A percentile compares a stretch with the other conserved stretches of the same genome.
Conservation (phyloP, 2,888 invertebrate genomes). For the Mesorhabditis sp. region DNA sequence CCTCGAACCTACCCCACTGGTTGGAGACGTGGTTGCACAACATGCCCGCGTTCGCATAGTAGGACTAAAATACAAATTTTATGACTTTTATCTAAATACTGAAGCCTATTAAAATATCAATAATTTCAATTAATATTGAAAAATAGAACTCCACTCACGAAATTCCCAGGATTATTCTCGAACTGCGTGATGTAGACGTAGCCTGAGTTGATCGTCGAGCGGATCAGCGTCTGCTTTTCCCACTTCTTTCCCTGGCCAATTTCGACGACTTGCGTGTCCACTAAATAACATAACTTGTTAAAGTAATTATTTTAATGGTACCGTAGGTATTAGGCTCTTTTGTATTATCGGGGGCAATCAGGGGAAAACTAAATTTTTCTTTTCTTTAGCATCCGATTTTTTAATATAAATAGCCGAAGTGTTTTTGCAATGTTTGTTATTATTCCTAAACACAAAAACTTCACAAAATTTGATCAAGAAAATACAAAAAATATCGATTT, state of each 20-base stretch:
- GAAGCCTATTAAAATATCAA: neutral
- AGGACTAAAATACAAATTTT: slow-evolving; percentile 40
- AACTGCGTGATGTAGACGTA: slow-evolving; percentile 58
- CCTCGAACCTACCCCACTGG: slow-evolving; percentile 39
- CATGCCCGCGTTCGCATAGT: slow-evolving; percentile 55
- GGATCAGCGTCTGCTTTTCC: slow-evolving; percentile 56
- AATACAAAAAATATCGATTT: too few species aligned
- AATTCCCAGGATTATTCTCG: slow-evolving; percentile 58
- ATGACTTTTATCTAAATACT: neutral
- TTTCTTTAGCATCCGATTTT: too few species aligned
- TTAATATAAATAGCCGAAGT: too few species aligned
- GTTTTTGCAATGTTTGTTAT: too few species aligned
- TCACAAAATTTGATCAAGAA: too few species aligned
- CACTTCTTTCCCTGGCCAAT: slow-evolving; percentile 47
- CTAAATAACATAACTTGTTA: slow-evolving; percentile 24
- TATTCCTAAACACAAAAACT: too few species aligned
- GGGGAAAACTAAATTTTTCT: too few species aligned
- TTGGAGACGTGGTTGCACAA: slow-evolving; percentile 56
- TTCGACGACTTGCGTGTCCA: slow-evolving; percentile 56
- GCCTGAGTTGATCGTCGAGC: slow-evolving; percentile 55
- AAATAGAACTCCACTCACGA: slow-evolving; percentile 36
- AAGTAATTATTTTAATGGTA: too few species aligned
- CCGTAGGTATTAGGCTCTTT: too few species aligned
- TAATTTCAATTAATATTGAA: neutral
- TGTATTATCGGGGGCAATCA: too few species aligned